A percentile compares a stretch with the other conserved stretches of the same genome.
phyloP scores from a whole-genome alignment of 1,140 invertebrate species.

The Melitaea cinxia region DNA sequence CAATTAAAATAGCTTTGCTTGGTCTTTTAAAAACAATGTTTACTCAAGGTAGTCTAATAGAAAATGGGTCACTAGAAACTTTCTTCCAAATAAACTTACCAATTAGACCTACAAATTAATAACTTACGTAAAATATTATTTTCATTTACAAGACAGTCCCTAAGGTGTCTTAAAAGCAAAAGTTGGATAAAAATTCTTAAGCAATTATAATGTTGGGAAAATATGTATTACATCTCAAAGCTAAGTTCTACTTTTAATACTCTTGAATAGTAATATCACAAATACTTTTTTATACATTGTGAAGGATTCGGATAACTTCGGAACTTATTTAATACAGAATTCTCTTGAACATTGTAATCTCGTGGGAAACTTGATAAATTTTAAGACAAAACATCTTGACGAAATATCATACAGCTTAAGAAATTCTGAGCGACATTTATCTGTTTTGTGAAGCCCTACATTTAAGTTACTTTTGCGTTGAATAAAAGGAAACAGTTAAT shows the following conservation, averaged over 20 bases:
- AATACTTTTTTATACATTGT: not conserved
- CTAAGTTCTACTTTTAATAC: not conserved
- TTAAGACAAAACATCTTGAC: constrained; percentile 9
- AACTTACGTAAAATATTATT: too few relatives aligned
- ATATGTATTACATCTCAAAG: not conserved
- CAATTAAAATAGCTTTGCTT: too few relatives aligned
- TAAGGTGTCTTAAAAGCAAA: too few relatives aligned
- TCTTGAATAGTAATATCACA: not conserved
- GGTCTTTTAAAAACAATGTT: too few relatives aligned
- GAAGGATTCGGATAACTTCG: not conserved
- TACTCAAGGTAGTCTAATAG: too few relatives aligned
- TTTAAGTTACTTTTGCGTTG: not conserved
- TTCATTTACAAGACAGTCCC: too few relatives aligned
- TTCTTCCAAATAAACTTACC: too few relatives aligned
- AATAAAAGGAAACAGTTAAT: not conserved
- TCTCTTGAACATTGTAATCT: constrained; percentile 6
- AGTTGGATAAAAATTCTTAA: too few relatives aligned
- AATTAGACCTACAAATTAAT: too few relatives aligned
- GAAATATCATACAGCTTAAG: constrained; percentile 11
- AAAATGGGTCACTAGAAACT: too few relatives aligned
- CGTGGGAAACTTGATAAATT: not conserved
- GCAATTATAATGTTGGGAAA: too few relatives aligned
- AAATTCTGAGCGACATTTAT: constrained; percentile 15
- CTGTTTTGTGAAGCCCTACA: constrained; percentile 8
- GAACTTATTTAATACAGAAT: not conserved